Conservation (phyloP, 2,888 invertebrate genomes). For the Plagiodera versicolora region DNA sequence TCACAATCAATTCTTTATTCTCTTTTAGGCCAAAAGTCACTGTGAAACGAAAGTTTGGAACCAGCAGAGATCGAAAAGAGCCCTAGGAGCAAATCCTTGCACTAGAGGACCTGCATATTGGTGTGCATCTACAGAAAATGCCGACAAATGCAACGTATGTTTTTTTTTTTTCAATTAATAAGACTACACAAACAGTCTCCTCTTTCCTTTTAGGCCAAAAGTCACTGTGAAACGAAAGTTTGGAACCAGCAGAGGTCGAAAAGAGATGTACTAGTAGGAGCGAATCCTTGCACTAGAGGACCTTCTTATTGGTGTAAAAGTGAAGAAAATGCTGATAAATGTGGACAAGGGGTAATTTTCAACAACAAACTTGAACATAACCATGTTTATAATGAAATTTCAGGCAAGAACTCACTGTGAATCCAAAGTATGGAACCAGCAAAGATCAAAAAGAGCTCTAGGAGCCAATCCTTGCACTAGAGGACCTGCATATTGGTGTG, state of each 20-base stretch:
- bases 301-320: conserved; percentile 80
- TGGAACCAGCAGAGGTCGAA: conserved; percentile 13
- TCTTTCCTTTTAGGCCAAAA: conserved; percentile 40
- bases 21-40: conserved; percentile 17
- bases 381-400: background rate
- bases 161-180: background rate
- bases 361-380: too few species aligned
- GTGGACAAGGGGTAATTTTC: conserved; percentile 28
- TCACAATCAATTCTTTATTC: background rate
- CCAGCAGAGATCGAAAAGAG: conserved; percentile 17
- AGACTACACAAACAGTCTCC: too few species aligned
- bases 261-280: conserved; percentile 58
- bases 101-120: conserved; percentile 77
- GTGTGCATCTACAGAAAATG: conserved; percentile 62
- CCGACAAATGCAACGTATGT: conserved; percentile 49
- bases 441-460: conserved; percentile 21
- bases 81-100: conserved; percentile 62
- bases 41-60: conserved; percentile 27
- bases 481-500: conserved; percentile 79
- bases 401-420: conserved; percentile 37
- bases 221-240: conserved; percentile 20
- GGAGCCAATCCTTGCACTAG: conserved; percentile 68
- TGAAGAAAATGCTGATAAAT: conserved; percentile 53
- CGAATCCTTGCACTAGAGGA: conserved; percentile 74
- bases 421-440: conserved; percentile 22